Evolutionary conservation across 2,113 vertebrate species (phyloP).

Genomic region (Platycercus adscitus): DNA sequence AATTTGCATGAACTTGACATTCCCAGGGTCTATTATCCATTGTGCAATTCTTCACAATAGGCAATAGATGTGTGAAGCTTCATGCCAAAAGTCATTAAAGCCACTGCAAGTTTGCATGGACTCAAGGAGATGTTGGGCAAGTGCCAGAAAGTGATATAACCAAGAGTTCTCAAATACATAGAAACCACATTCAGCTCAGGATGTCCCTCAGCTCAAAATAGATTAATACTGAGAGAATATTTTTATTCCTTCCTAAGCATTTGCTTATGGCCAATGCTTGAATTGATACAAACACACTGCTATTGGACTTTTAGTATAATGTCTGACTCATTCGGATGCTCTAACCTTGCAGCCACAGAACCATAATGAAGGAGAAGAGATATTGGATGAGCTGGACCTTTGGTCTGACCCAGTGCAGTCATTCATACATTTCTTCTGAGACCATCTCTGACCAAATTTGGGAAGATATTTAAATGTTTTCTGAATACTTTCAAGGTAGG

Average conservation of each 20-base stretch:
- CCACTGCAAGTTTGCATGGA: not conserved
- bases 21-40: not conserved
- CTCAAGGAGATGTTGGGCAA: not conserved
- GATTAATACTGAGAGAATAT: constrained; percentile 2
- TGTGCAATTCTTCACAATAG: not conserved
- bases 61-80: constrained; percentile 27
- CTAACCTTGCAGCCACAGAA: not conserved
- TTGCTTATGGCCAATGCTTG: not conserved
- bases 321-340: not conserved
- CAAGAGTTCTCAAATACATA: not conserved
- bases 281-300: not conserved
- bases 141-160: constrained; percentile 20
- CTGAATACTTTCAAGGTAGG: not conserved
- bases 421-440: not conserved
- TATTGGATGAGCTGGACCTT: not conserved
- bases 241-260: constrained; percentile 37
- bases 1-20: constrained; percentile 10
- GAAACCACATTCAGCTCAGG: constrained; percentile 23
- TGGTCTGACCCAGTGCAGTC: not conserved
- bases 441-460: not conserved
- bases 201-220: constrained; percentile 43
- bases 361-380: not conserved
- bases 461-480: not conserved
- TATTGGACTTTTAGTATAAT: not conserved
- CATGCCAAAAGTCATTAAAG: constrained; percentile 43